phyloP scores from a whole-genome alignment of 2,888 invertebrate genomes.

The Synergus gifuensis region DNA sequence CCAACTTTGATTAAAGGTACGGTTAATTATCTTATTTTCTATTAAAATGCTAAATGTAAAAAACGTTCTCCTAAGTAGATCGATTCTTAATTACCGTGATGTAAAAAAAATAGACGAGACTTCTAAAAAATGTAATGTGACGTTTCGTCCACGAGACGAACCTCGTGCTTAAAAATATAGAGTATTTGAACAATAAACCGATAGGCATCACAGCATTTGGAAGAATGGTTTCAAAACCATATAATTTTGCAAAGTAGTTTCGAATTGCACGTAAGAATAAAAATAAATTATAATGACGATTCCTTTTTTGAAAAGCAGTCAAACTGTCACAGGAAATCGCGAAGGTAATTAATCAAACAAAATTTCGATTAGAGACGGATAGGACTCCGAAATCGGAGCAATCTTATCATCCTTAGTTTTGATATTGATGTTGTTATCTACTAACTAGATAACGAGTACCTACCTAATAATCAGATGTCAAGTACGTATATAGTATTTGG shows the following conservation, averaged over 20 bases:
- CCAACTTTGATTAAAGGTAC: constrained; percentile 1
- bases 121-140: not conserved
- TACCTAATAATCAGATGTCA: not conserved
- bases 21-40: constrained; percentile 6
- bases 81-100: constrained; percentile 16
- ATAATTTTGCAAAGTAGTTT: constrained; percentile 38
- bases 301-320: not conserved
- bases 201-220: constrained; percentile 59
- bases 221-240: constrained; percentile 56
- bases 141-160: not conserved
- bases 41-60: constrained; percentile 35
- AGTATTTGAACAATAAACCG: not conserved
- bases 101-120: not conserved
- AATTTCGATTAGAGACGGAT: constrained; percentile 11
- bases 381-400: constrained; percentile 2
- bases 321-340: not conserved
- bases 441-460: constrained; percentile 18
- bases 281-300: constrained; percentile 12
- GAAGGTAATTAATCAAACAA: constrained; percentile 6
- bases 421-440: constrained; percentile 25
- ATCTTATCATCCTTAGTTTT: constrained; percentile 21
- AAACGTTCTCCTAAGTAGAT: constrained; percentile 5
- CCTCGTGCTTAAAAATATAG: not conserved
- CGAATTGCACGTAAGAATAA: constrained; percentile 20
- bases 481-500: not conserved